Percentiles rank a stretch among this genome's conserved stretches.
Conservation (phyloP, 2,888 invertebrate genomes). For the Prenolepis imparis region DNA sequence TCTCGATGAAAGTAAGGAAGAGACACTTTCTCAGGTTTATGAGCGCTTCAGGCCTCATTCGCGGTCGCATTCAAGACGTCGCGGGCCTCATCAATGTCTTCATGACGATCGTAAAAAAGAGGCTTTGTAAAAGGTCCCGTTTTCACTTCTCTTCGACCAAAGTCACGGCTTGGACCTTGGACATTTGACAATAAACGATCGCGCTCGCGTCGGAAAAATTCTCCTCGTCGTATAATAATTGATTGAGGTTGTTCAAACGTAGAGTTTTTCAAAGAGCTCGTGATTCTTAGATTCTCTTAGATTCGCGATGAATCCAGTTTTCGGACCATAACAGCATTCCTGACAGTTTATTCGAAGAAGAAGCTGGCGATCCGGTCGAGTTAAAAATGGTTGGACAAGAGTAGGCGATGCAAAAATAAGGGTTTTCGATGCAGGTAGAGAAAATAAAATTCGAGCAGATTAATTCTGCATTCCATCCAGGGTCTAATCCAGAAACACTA, state of each 20-base stretch:
- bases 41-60: conserved; percentile 19
- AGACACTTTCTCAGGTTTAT: conserved; percentile 48
- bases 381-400: conserved; percentile 33
- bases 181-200: not conserved
- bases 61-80: conserved; percentile 5
- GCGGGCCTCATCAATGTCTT: conserved; percentile 12
- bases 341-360: not conserved
- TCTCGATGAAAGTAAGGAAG: conserved; percentile 38
- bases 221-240: not conserved
- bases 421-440: not conserved
- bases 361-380: not conserved
- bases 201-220: not conserved
- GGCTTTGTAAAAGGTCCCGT: conserved; percentile 10
- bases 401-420: not conserved
- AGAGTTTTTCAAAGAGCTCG: not conserved
- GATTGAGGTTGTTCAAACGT: not conserved
- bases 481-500: not conserved
- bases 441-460: conserved; percentile 18
- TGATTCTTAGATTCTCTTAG: not conserved
- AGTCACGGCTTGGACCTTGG: conserved; percentile 41
- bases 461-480: conserved; percentile 43
- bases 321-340: conserved; percentile 22
- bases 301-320: conserved; percentile 7
- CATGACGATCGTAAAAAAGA: conserved; percentile 40
- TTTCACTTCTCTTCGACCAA: conserved; percentile 36